phyloP scores from a whole-genome alignment of 1,140 invertebrate species.

The Neuroterus valhalla region DNA sequence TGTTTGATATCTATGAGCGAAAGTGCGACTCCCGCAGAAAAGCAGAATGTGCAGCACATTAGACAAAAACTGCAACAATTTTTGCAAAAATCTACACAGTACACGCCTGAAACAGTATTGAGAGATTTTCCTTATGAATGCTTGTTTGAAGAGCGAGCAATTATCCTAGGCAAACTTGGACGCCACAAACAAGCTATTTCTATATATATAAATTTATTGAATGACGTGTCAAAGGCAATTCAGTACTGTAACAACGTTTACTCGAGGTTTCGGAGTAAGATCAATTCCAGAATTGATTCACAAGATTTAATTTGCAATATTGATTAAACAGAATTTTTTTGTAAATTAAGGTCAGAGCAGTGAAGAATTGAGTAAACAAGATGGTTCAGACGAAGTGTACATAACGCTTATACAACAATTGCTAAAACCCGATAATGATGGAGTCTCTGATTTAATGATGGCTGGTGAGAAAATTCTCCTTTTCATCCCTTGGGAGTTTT shows the following conservation, averaged over 20 bases:
- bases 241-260: conserved; percentile 88
- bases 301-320: background rate
- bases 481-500: no score
- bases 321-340: conserved; percentile 31
- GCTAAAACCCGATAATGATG: conserved; percentile 77
- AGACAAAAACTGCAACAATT: conserved; percentile 89
- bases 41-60: conserved; percentile 79
- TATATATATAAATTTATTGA: conserved; percentile 90
- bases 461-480: conserved; percentile 66
- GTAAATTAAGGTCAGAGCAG: conserved; percentile 55
- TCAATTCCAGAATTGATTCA: conserved; percentile 11
- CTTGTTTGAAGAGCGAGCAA: conserved; percentile 94
- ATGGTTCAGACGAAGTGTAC: conserved; percentile 80
- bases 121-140: conserved; percentile 90
- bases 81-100: conserved; percentile 88
- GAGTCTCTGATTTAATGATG: conserved; percentile 63
- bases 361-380: conserved; percentile 63
- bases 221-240: conserved; percentile 88
- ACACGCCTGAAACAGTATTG: conserved; percentile 91
- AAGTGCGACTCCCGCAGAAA: conserved; percentile 77
- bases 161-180: conserved; percentile 91
- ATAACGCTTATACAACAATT: conserved; percentile 80
- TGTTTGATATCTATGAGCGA: conserved; percentile 77
- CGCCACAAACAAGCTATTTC: conserved; percentile 92
- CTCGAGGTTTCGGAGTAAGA: conserved; percentile 64